Evolutionary conservation across 2,113 vertebrate genomes (phyloP).

Genomic region (Mastomys natalensis): DNA sequence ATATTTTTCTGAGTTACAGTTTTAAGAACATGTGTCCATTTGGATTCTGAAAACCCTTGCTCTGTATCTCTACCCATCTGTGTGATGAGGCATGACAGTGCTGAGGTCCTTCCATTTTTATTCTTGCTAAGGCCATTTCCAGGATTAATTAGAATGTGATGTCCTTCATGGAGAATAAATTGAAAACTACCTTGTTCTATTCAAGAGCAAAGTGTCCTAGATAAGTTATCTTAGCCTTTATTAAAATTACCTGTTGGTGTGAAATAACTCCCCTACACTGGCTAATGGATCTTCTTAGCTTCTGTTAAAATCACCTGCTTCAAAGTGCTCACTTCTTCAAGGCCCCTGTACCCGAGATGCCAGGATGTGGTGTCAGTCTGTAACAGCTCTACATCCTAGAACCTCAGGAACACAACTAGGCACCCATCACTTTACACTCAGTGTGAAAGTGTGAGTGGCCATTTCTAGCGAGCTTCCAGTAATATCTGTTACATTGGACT

Average conservation of each 20-base stretch:
- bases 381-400: not conserved
- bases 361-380: not conserved
- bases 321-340: not conserved
- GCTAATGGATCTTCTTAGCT: not conserved
- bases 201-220: not conserved
- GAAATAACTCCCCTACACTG: not conserved
- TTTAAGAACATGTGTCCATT: not conserved
- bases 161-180: not conserved
- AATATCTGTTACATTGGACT: not conserved
- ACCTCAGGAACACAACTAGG: not conserved
- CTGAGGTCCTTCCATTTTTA: not conserved
- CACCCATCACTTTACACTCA: not conserved
- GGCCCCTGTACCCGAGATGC: too few species aligned
- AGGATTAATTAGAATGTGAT: not conserved
- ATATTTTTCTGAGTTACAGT: not conserved
- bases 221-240: not conserved
- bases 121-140: not conserved
- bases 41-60: not conserved
- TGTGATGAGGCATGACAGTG: not conserved
- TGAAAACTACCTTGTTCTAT: not conserved
- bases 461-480: not conserved
- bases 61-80: not conserved
- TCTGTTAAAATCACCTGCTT: not conserved
- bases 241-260: not conserved
- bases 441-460: not conserved